Conservation (phyloP, 2,113 vertebrate genomes). For the Tympanuchus pallidicinctus region DNA sequence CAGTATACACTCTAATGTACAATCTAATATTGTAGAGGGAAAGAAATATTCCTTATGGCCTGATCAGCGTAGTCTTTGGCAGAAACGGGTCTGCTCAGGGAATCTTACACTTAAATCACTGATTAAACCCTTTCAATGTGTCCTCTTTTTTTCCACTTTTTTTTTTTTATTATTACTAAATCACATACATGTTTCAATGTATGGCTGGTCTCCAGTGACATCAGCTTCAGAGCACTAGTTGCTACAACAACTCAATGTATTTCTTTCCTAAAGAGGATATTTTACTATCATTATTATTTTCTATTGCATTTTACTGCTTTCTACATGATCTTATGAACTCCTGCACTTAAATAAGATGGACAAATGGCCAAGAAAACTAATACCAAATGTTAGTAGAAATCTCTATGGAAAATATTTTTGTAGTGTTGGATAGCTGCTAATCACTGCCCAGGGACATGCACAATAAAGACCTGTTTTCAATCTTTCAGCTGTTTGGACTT, state of each 20-base stretch:
- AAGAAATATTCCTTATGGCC: neutral
- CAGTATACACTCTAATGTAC: neutral
- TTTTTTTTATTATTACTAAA: neutral
- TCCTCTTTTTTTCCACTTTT: neutral
- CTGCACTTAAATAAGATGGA: neutral
- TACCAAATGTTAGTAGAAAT: neutral
- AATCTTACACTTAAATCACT: neutral
- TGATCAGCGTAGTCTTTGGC: neutral
- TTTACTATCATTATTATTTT: neutral
- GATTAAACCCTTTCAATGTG: neutral
- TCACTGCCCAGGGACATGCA: conserved; percentile 6
- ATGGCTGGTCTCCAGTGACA: neutral
- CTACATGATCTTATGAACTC: neutral
- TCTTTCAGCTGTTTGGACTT: conserved; percentile 48
- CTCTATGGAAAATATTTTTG: conserved; percentile 1
- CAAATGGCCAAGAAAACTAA: conserved; percentile 28
- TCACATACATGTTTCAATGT: neutral
- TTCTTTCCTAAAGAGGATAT: neutral
- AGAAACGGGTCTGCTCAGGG: neutral
- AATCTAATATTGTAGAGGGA: neutral
- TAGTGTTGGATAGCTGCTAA: conserved; percentile 1
- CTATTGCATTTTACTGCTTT: neutral
- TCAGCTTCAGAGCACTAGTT: neutral
- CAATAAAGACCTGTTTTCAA: conserved; percentile 33
- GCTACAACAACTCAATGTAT: neutral